A percentile compares a stretch with the other conserved stretches of the same genome.
Conservation (phyloP, 2,113 vertebrate species). For the Cynoglossus semilaevis region DNA sequence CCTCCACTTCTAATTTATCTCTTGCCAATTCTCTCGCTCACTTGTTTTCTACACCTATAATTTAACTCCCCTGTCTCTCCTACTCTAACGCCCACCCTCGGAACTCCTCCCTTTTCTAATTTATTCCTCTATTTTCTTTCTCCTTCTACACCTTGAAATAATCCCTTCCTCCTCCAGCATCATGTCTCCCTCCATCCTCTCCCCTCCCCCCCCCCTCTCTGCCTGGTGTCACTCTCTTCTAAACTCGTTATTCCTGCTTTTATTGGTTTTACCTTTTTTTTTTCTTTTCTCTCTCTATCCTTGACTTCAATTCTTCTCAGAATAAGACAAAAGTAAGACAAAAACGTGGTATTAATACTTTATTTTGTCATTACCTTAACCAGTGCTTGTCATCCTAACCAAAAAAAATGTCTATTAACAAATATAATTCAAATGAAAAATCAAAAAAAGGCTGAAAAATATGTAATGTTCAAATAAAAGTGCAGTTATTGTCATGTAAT, state of each 20-base stretch:
- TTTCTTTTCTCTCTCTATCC: neutral
- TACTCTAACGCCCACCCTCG: neutral
- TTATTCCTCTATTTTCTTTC: constrained; percentile 26
- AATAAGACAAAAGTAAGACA: neutral
- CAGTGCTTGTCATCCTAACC: no score
- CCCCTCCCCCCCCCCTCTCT: neutral
- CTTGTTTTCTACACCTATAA: constrained; percentile 10
- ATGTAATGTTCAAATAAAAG: no score
- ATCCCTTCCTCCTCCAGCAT: constrained; percentile 10
- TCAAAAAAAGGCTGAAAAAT: no score
- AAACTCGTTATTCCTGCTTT: constrained; percentile 3
- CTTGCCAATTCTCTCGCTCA: constrained; percentile 6
- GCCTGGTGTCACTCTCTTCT: neutral
- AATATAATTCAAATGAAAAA: no score
- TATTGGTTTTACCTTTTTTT: neutral
- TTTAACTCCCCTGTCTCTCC: constrained; percentile 6
- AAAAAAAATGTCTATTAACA: no score
- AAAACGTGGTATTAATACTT: no score
- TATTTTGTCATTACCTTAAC: no score
- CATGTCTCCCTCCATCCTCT: constrained; percentile 1
- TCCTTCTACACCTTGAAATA: constrained; percentile 17
- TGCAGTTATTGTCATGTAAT: no score
- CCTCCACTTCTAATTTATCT: constrained; percentile 13
- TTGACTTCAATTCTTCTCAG: neutral
- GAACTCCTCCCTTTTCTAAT: constrained; percentile 17